phyloP scores from a whole-genome alignment of 2,888 invertebrate species.

The Agrypnus murinus region DNA sequence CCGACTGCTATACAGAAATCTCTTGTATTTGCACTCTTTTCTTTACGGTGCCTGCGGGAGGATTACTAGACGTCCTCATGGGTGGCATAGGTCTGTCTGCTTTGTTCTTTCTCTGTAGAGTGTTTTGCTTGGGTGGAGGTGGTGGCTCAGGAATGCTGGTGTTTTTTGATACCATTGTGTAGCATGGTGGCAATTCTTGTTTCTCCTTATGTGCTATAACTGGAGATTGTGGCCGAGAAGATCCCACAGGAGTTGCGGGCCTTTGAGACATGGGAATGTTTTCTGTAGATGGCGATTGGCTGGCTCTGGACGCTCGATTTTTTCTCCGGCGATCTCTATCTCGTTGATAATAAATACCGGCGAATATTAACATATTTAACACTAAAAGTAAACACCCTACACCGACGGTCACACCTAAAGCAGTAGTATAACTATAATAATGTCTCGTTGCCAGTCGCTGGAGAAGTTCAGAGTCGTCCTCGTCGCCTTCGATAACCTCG shows the following conservation, averaged over 20 bases:
- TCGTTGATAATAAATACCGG: constrained; percentile 84
- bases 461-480: constrained; percentile 73
- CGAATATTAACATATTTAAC: constrained; percentile 84
- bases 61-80: constrained; percentile 68
- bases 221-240: constrained; percentile 69
- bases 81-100: constrained; percentile 69
- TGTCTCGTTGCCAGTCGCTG: constrained; percentile 74
- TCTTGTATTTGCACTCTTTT: constrained; percentile 88
- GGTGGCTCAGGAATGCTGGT: constrained; percentile 63
- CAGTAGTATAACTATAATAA: constrained; percentile 83
- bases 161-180: constrained; percentile 71
- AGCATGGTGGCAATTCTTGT: constrained; percentile 73
- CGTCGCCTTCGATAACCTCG: constrained; percentile 64
- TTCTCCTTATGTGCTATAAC: constrained; percentile 63
- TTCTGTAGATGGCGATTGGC: constrained; percentile 67
- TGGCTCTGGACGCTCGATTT: constrained; percentile 64
- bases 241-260: constrained; percentile 66
- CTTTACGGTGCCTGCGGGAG: constrained; percentile 77
- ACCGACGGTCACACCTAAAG: constrained; percentile 84
- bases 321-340: constrained; percentile 73
- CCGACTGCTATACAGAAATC: constrained; percentile 81
- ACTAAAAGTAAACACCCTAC: constrained; percentile 83
- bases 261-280: constrained; percentile 69
- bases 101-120: constrained; percentile 59
- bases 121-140: constrained; percentile 64